Evolutionary conservation across 2,888 invertebrate species (phyloP), one percentile per base, ranked within the genome.

Genomic region (Agonopterix subpropinquella): DNA sequence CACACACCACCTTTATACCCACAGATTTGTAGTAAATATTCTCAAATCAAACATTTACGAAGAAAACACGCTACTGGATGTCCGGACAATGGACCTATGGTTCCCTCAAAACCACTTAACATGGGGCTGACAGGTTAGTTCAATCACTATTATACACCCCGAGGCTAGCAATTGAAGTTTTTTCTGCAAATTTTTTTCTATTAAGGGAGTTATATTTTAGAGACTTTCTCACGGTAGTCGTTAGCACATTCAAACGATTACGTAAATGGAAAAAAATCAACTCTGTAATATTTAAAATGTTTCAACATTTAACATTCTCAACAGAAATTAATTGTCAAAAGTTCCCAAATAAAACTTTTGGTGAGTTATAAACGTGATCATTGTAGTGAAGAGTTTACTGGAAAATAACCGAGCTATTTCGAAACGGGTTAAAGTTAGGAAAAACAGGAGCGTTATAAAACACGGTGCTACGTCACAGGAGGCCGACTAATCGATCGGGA

Each of bases 111-210:
- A 83, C 79, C 84, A 83, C 86, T 86, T 87, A 88, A 88, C 88
- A 82, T 87, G 88, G 88, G 87, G 72, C 82, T 88, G 88, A 88
- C 88, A 88, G 88, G 87, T 87, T 85, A 82, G 83, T 86, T 86
- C 85, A 83, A 83, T 84, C 81, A 84, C 82, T 81, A 82, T 82
- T 82, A 83, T 80, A 76, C 75, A 71, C 77, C 85, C 74, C 69
- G 73, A 64, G 79, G 84, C 85, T 62, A 73, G 72, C 78, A 77
- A 83, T 83, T 77, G 72, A 75, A 70, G 70, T 65, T 81, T 80
- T 80, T 80, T 84, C 80, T 69, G 69, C 67, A 70, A 64, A 75
- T 70, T 80, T 80, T 75, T 75, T 77, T n/a, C 37, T 59, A 67
- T 67, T 70, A 73, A 68, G 76, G 74, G 78, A 80, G 73, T 77